Conservation (phyloP, 1,140 invertebrate genomes). For the Ostrea denselamellosa region DNA sequence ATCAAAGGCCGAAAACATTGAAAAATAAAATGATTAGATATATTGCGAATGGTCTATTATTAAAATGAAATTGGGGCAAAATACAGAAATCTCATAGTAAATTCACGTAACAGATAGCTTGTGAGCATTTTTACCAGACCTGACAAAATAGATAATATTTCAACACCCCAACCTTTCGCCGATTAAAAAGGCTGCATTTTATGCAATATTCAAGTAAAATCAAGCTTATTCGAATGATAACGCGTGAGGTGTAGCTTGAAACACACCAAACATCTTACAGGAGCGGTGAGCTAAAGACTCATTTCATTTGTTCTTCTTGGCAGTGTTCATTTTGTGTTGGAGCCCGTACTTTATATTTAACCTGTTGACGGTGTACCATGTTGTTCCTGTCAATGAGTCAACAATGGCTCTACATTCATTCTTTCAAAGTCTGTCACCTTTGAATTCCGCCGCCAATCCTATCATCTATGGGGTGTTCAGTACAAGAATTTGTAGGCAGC, state of each 20-base stretch:
- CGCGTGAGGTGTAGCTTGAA: neutral
- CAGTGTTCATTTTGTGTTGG: slow-evolving; percentile 97
- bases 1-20: too few species aligned
- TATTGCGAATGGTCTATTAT: too few species aligned
- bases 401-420: slow-evolving; percentile 92
- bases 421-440: slow-evolving; percentile 93
- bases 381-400: slow-evolving; percentile 86
- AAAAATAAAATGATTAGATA: too few species aligned
- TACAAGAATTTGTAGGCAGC: slow-evolving; percentile 90
- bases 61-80: too few species aligned
- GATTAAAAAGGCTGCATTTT: too few species aligned
- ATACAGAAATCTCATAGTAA: too few species aligned
- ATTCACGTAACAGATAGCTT: too few species aligned
- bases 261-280: neutral
- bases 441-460: slow-evolving; percentile 96
- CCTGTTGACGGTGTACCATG: slow-evolving; percentile 93
- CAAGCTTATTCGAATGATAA: too few species aligned
- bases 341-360: slow-evolving; percentile 97
- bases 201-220: too few species aligned
- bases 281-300: neutral
- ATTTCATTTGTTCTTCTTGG: slow-evolving; percentile 56
- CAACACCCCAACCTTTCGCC: too few species aligned
- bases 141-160: too few species aligned
- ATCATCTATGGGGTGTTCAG: slow-evolving; percentile 95
- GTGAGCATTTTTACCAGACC: too few species aligned